A percentile compares a stretch with the other conserved stretches of the same genome.
Conservation (phyloP, 2,888 invertebrate genomes). For the Amphimallon solstitiale region DNA sequence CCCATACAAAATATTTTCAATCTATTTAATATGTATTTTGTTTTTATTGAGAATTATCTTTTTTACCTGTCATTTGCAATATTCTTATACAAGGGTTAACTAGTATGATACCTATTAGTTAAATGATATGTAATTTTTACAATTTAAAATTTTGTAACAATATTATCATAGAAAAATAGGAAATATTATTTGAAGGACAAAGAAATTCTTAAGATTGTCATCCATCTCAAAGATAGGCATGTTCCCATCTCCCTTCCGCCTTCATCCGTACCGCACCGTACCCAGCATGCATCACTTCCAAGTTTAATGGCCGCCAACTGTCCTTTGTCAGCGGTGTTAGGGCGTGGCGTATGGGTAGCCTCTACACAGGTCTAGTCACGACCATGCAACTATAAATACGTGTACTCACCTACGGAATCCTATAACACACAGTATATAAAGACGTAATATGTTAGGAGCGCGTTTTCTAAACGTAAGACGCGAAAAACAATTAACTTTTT, state of each 20-base stretch:
- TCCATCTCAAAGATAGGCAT: conserved; percentile 34
- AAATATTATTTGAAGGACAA: conserved; percentile 26
- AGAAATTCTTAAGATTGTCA: conserved; percentile 34
- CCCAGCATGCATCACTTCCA: conserved; percentile 43
- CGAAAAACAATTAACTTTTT: conserved; percentile 27
- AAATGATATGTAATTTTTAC: too few relatives aligned
- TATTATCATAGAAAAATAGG: background rate
- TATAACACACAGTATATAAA: background rate
- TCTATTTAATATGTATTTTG: too few relatives aligned
- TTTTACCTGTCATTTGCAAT: too few relatives aligned
- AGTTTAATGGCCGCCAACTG: conserved; percentile 49
- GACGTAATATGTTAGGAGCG: background rate
- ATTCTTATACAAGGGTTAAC: too few relatives aligned
- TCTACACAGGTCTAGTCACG: conserved; percentile 42
- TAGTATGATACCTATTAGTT: too few relatives aligned
- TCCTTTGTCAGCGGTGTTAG: conserved; percentile 56
- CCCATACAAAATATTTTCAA: too few relatives aligned
- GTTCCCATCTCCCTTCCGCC: conserved; percentile 9
- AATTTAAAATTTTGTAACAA: background rate
- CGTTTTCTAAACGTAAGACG: conserved; percentile 13
- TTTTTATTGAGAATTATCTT: too few relatives aligned
- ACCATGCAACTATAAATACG: conserved; percentile 28
- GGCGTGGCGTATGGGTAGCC: conserved; percentile 58
- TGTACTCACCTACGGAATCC: conserved; percentile 24
- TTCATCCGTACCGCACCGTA: conserved; percentile 32